These are phyloP conservation scores for Diaprepes abbreviatus DNA, from an alignment of 2,888 invertebrate genomes.

Conservation along the genomic window DNA sequence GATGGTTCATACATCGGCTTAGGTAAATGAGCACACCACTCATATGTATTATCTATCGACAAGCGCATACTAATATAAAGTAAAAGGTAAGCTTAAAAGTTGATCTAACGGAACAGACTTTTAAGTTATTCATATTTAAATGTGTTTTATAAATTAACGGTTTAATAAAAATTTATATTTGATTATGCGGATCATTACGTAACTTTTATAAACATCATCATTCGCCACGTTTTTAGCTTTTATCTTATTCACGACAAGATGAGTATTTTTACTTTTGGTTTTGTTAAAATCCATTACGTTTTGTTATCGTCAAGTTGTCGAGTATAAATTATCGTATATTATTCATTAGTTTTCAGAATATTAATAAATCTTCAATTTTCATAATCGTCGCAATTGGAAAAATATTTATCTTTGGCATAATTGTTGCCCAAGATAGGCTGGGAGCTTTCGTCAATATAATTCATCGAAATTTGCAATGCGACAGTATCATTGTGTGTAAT, in stretches of 20 bases:
- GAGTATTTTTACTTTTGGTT: constrained; percentile 9
- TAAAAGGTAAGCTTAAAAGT: constrained; percentile 40
- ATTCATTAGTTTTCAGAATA: neutral
- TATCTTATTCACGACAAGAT: constrained; percentile 4
- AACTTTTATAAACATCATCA: constrained; percentile 12
- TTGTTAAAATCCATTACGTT: neutral
- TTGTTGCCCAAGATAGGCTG: neutral
- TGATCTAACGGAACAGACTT: constrained; percentile 32
- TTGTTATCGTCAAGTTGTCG: constrained; percentile 1
- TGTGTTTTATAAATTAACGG: constrained; percentile 41
- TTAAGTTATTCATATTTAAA: constrained; percentile 42
- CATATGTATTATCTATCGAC: constrained; percentile 27
- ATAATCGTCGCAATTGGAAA: neutral
- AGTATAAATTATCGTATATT: neutral
- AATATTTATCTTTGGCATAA: neutral
- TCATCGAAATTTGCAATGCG: constrained; percentile 2
- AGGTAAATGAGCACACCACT: constrained; percentile 30
- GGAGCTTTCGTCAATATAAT: neutral
- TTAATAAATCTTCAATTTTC: constrained; percentile 5
- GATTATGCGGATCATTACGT: constrained; percentile 30
- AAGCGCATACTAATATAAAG: constrained; percentile 36
- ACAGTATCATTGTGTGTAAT: neutral
- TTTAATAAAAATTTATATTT: constrained; percentile 33
- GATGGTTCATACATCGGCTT: neutral
- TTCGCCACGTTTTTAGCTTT: neutral